Percentiles rank a stretch among this genome's conserved stretches.
phyloP scores from a whole-genome alignment of 2,888 invertebrate species.

The Thysanoteuthis rhombus region DNA sequence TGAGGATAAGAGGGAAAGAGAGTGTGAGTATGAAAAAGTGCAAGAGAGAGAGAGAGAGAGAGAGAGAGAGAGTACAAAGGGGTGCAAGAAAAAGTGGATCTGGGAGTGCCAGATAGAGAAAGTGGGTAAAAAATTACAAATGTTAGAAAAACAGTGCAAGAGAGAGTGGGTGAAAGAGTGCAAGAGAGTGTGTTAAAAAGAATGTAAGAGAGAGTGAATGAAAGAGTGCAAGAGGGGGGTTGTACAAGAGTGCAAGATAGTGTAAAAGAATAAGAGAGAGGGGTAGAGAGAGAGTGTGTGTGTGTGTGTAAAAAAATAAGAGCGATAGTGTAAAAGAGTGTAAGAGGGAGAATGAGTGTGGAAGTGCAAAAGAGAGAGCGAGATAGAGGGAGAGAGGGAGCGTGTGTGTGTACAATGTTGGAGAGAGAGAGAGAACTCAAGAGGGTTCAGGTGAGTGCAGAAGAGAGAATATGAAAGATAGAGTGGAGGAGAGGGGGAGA shows the following conservation, averaged over 20 bases:
- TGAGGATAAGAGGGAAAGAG: background rate
- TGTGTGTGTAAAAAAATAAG: background rate
- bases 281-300: background rate
- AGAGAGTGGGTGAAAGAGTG: background rate
- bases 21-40: background rate
- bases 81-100: background rate
- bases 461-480: background rate
- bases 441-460: background rate
- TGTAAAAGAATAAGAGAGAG: background rate
- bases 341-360: background rate
- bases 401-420: background rate
- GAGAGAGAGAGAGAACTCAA: background rate
- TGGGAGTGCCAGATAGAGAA: background rate
- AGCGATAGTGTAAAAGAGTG: background rate
- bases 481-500: background rate
- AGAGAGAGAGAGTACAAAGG: background rate
- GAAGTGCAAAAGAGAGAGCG: background rate
- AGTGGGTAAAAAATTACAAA: background rate
- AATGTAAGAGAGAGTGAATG: background rate
- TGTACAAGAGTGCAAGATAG: too few species aligned
- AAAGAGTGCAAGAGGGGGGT: background rate
- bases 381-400: background rate
- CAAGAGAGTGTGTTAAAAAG: background rate
- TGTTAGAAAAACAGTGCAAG: background rate
- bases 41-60: background rate